Conservation (phyloP, 2,113 vertebrate species). For the Henicopernis longicauda region DNA sequence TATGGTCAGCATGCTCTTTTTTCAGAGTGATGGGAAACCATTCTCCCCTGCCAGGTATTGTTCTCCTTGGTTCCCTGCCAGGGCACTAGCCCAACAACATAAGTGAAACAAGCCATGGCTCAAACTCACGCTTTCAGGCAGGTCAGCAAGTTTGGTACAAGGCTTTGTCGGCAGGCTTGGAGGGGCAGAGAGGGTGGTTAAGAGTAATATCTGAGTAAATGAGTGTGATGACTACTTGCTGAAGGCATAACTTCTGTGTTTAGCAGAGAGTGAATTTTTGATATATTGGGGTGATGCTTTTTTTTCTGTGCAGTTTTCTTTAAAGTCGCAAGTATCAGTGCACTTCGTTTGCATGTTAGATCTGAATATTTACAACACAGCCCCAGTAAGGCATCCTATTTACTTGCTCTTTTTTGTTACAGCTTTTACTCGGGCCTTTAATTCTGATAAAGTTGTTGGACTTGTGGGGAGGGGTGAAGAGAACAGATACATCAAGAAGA, state of each 20-base stretch:
- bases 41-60: conserved; percentile 20
- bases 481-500: not conserved
- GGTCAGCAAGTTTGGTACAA: not conserved
- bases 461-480: not conserved
- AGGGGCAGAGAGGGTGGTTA: not conserved
- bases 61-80: conserved; percentile 20
- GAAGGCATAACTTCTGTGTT: not conserved
- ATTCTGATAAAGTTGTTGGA: not conserved
- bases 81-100: not conserved
- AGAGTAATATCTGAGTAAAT: not conserved
- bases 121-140: not conserved
- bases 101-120: not conserved
- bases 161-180: not conserved
- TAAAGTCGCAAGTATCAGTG: not conserved
- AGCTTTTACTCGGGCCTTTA: not conserved
- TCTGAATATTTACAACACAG: not conserved
- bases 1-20: not conserved
- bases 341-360: not conserved
- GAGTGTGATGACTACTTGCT: not conserved
- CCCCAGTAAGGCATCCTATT: not conserved
- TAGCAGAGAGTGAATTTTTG: not conserved
- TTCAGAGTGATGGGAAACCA: not conserved
- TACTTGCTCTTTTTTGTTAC: not conserved
- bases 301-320: not conserved
- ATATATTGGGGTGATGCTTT: not conserved